Evolutionary conservation across 2,888 invertebrate species (phyloP).

Genomic region (Hemistola chrysoprasaria): DNA sequence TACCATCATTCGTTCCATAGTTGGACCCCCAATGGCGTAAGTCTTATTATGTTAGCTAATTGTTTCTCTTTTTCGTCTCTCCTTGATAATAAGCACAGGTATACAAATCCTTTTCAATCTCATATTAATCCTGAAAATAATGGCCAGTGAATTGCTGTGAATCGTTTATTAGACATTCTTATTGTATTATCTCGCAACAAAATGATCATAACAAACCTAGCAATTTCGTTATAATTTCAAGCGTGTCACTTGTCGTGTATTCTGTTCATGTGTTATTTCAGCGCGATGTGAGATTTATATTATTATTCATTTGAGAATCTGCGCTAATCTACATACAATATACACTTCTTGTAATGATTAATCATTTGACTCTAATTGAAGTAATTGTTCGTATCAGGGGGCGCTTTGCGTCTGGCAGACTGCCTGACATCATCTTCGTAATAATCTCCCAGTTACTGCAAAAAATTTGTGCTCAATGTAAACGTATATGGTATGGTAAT

Average conservation of each 20-base stretch:
- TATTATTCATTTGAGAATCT: not conserved
- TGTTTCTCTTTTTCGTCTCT: not conserved
- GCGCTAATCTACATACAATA: not conserved
- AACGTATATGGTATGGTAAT: not conserved
- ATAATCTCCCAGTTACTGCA: not conserved
- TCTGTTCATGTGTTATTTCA: not conserved
- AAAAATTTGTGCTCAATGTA: conserved; percentile 1
- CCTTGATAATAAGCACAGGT: too few relatives aligned
- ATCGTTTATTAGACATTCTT: conserved; percentile 5
- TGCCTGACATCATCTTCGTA: conserved; percentile 14
- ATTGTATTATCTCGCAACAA: conserved; percentile 2
- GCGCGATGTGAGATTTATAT: not conserved
- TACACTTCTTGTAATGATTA: conserved; percentile 14
- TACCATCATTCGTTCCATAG: conserved; percentile 3
- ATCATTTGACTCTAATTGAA: conserved; percentile 15
- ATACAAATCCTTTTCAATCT: not conserved
- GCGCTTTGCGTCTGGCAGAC: conserved; percentile 14
- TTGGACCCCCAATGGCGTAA: conserved; percentile 16
- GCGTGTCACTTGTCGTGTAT: conserved; percentile 4
- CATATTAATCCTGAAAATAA: not conserved
- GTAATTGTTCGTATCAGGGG: conserved; percentile 15
- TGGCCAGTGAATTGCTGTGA: not conserved
- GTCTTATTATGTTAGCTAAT: conserved; percentile 7
- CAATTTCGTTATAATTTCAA: conserved; percentile 6
- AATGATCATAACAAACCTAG: conserved; percentile 1